Evolutionary conservation across 1,140 invertebrate species (phyloP).

Genomic region (Orius laevigatus): DNA sequence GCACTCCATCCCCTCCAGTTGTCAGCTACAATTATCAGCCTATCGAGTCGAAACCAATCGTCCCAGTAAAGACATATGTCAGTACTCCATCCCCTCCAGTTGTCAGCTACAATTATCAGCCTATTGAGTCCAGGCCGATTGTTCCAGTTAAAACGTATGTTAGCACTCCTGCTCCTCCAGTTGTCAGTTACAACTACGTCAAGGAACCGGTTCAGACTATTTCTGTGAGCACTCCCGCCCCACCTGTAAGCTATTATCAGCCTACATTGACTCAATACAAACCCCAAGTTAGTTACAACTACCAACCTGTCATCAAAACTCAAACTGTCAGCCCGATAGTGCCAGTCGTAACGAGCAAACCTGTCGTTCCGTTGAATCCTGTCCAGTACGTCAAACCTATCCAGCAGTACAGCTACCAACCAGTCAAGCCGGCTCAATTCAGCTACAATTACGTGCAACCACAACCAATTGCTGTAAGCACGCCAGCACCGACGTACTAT

Average conservation of each 20-base stretch:
- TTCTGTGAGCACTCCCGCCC: not conserved
- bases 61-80: constrained; percentile 1
- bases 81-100: constrained; percentile 17
- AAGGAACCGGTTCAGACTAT: constrained; percentile 15
- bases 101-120: not conserved
- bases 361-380: not conserved
- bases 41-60: constrained; percentile 7
- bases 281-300: not conserved
- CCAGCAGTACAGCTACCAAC: not conserved
- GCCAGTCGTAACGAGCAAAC: not conserved
- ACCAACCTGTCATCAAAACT: not conserved
- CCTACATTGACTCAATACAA: not conserved
- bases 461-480: constrained; percentile 1
- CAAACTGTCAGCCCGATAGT: not conserved
- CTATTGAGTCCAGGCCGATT: not conserved
- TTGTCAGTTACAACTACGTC: not conserved
- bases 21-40: not conserved
- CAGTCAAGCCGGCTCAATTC: not conserved
- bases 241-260: constrained; percentile 7
- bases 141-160: not conserved
- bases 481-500: constrained; percentile 11
- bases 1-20: not conserved
- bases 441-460: constrained; percentile 9
- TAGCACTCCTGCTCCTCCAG: constrained; percentile 1
- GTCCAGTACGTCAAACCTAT: not conserved